A percentile compares a stretch with the other conserved stretches of the same genome.
phyloP scores from a whole-genome alignment of 2,113 vertebrate species.

The Pterophyllum scalare region DNA sequence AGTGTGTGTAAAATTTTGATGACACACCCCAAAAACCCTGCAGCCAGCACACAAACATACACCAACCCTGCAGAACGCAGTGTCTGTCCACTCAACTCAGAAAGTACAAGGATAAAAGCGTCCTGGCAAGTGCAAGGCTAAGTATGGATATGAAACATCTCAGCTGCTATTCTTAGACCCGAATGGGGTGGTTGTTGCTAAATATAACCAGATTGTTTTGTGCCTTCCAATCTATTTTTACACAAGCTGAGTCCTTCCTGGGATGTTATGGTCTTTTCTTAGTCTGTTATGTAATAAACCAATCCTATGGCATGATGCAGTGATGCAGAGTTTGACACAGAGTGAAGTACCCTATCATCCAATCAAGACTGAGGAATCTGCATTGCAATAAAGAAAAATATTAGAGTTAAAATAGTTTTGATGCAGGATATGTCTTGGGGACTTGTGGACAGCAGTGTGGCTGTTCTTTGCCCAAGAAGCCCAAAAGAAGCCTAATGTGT shows the following conservation, averaged over 20 bases:
- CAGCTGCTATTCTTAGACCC: constrained; percentile 63
- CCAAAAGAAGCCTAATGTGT: neutral
- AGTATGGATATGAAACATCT: constrained; percentile 35
- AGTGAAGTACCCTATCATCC: constrained; percentile 18
- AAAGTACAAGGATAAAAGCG: constrained; percentile 12
- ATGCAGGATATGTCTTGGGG: neutral
- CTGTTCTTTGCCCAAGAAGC: neutral
- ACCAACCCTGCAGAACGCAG: constrained; percentile 18
- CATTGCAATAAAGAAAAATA: neutral
- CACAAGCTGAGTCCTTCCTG: constrained; percentile 42
- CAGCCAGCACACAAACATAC: constrained; percentile 29
- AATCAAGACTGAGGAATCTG: neutral
- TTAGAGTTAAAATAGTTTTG: neutral
- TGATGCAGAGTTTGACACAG: constrained; percentile 16
- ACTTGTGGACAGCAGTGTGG: constrained; percentile 1
- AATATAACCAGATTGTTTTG: constrained; percentile 59
- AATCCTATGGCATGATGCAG: constrained; percentile 29
- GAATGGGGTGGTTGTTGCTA: constrained; percentile 32
- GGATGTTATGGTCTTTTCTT: constrained; percentile 56
- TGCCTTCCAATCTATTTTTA: constrained; percentile 69
- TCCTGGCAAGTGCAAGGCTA: constrained; percentile 26
- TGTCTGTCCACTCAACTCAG: constrained; percentile 38
- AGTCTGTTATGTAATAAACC: constrained; percentile 62
- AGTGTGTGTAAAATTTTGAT: constrained; percentile 56
- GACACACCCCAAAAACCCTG: constrained; percentile 38